Evolutionary conservation across 2,888 invertebrate species (phyloP).

Genomic region (Diloba caeruleocephala): DNA sequence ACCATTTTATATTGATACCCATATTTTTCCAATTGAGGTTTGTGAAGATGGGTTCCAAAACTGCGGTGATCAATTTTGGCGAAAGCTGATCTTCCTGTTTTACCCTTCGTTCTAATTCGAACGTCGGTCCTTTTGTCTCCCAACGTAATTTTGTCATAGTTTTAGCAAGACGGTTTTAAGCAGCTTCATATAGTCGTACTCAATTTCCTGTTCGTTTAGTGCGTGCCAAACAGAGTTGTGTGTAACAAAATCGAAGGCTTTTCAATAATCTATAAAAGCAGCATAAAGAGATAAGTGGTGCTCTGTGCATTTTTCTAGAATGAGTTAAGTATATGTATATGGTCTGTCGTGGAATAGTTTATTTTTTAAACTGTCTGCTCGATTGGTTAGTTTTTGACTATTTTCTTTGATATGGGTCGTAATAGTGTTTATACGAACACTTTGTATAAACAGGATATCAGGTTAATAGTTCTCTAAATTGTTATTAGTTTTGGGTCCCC

Average conservation of each 20-base stretch:
- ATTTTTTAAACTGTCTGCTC: slow-evolving; percentile 1
- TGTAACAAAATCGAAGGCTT: slow-evolving; percentile 1
- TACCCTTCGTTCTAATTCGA: not conserved
- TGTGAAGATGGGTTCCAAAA: no score
- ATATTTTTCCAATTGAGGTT: no score
- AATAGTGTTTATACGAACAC: not conserved
- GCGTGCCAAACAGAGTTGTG: slow-evolving; percentile 1
- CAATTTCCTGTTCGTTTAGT: not conserved
- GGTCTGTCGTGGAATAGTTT: not conserved
- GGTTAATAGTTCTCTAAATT: slow-evolving; percentile 10
- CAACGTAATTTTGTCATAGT: not conserved
- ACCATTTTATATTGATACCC: no score
- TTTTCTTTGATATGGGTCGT: not conserved
- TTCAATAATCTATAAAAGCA: not conserved
- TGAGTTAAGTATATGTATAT: not conserved
- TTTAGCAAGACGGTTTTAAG: not conserved
- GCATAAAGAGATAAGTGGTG: not conserved
- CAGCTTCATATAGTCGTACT: not conserved
- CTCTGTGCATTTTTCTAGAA: not conserved
- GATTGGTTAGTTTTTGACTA: not conserved
- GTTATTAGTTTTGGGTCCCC: slow-evolving; percentile 7
- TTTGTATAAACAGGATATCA: slow-evolving; percentile 1
- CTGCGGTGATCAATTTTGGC: no score
- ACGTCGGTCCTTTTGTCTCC: not conserved
- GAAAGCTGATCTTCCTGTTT: not conserved